These are phyloP conservation scores for Spizella passerina DNA, from an alignment of 2,797 vertebrate genomes.

Conservation along the genomic window DNA sequence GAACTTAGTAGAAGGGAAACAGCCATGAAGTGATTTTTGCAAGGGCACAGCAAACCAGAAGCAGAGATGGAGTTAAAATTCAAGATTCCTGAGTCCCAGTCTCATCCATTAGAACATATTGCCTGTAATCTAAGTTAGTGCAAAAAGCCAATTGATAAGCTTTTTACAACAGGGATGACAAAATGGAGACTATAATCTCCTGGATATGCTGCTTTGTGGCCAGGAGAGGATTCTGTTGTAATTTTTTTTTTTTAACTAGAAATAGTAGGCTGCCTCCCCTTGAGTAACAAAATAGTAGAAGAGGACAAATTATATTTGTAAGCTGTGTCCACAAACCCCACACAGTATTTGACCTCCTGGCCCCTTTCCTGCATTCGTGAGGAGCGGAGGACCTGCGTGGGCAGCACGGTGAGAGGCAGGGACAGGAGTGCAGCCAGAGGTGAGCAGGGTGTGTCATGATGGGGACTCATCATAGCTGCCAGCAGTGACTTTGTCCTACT, in stretches of 20 bases:
- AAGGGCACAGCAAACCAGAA: neutral
- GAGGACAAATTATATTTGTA: neutral
- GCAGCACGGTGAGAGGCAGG: accelerated
- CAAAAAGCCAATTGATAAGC: constrained; percentile 25
- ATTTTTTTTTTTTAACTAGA: neutral
- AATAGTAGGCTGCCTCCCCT: neutral
- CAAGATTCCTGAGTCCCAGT: neutral
- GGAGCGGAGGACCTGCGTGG: neutral
- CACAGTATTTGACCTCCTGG: neutral
- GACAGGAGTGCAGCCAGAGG: neutral
- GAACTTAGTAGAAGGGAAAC: neutral
- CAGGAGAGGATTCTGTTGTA: neutral
- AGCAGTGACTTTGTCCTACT: neutral
- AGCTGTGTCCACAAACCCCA: neutral
- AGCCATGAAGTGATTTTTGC: neutral
- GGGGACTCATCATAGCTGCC: neutral
- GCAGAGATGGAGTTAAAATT: neutral
- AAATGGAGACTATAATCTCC: constrained; percentile 33
- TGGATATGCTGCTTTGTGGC: neutral
- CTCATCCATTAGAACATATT: neutral
- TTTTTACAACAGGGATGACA: constrained; percentile 30
- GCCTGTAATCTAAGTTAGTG: neutral
- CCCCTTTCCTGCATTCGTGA: neutral
- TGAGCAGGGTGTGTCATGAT: neutral
- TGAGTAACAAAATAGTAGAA: neutral